Evolutionary conservation across 2,113 vertebrate genomes (phyloP).

Genomic region (Puffinus mauretanicus): DNA sequence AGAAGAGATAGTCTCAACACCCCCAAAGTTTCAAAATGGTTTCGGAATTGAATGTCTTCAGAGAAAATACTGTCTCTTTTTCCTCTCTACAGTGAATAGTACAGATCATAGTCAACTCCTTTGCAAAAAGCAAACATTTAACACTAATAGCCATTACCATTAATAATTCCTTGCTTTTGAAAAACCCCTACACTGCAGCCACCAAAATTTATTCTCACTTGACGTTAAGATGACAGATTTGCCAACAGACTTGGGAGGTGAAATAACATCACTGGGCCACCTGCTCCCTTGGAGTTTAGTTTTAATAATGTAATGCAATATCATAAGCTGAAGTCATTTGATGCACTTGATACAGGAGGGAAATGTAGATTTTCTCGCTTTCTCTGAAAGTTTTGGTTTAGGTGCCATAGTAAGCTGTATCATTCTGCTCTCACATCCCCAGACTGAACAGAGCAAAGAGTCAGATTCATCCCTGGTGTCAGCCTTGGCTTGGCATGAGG

Average conservation of each 20-base stretch:
- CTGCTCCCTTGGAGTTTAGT: not conserved
- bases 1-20: not conserved
- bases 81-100: not conserved
- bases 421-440: not conserved
- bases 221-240: slow-evolving; percentile 15
- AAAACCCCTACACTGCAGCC: not conserved
- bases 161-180: not conserved
- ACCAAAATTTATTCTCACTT: slow-evolving; percentile 4
- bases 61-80: not conserved
- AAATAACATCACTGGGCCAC: slow-evolving; percentile 29
- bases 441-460: not conserved
- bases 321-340: not conserved
- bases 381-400: not conserved
- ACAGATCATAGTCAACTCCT: not conserved
- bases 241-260: slow-evolving; percentile 19
- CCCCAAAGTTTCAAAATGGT: not conserved
- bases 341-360: not conserved
- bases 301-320: slow-evolving; percentile 14
- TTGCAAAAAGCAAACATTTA: not conserved
- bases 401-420: not conserved
- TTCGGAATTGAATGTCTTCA: not conserved
- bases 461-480: not conserved
- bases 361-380: not conserved
- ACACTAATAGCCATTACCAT: not conserved
- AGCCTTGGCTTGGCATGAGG: not conserved